Evolutionary conservation across 2,113 vertebrate genomes (phyloP).

Genomic region (Craseonycteris thonglongyai): DNA sequence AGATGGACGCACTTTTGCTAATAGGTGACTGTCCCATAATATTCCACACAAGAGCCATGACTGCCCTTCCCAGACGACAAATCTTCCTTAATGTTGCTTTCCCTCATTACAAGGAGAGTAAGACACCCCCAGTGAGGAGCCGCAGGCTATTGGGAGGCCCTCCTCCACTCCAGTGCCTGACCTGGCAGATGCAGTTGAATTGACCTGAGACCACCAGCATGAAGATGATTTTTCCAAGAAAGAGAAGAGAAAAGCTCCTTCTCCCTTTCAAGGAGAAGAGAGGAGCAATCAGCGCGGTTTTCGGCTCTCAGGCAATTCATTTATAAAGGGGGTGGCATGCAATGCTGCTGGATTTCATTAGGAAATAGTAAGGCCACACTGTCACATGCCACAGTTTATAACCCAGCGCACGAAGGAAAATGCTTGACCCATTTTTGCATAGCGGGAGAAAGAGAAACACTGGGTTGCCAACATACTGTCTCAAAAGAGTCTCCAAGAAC

Average conservation of each 20-base stretch:
- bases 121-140: constrained; percentile 61
- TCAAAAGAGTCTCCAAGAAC: background rate
- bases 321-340: background rate
- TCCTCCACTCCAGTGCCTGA: constrained; percentile 22
- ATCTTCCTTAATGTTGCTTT: constrained; percentile 71
- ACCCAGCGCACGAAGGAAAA: background rate
- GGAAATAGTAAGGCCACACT: background rate
- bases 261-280: background rate
- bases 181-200: constrained; percentile 38
- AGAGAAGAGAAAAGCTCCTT: background rate
- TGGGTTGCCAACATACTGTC: background rate
- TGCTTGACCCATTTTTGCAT: background rate
- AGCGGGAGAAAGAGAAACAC: background rate
- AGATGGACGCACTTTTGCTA: constrained; percentile 50
- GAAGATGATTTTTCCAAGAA: constrained; percentile 24
- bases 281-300: background rate
- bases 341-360: constrained; percentile 20
- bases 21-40: constrained; percentile 62
- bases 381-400: background rate
- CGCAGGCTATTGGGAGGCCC: constrained; percentile 22
- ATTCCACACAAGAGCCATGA: constrained; percentile 30
- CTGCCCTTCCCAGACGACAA: background rate
- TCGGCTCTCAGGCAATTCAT: background rate
- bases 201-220: background rate
- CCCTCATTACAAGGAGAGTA: constrained; percentile 72